Conservation (phyloP, 2,113 vertebrate species). For the Lethenteron reissneri region DNA sequence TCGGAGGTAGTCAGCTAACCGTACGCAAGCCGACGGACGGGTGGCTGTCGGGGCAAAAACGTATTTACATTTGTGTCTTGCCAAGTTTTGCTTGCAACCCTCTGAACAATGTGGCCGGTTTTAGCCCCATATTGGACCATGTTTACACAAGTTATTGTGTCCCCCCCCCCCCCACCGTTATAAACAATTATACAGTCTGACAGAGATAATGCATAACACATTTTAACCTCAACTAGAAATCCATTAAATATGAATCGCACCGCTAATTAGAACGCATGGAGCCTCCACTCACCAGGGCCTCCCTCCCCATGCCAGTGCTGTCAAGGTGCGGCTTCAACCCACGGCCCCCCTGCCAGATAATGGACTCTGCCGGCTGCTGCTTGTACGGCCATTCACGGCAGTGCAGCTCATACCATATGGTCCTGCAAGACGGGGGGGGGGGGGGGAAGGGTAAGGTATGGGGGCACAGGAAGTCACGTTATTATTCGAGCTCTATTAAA, state of each 20-base stretch:
- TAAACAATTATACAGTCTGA: too few species aligned
- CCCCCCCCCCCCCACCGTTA: too few species aligned
- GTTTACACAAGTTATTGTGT: too few species aligned
- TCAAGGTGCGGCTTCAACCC: constrained; percentile 90
- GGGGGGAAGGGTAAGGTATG: not conserved
- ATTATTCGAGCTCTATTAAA: not conserved
- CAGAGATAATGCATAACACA: too few species aligned
- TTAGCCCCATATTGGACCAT: too few species aligned
- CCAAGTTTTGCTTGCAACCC: too few species aligned
- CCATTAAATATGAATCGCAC: not conserved
- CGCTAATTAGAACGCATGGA: not conserved
- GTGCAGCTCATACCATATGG: constrained; percentile 91
- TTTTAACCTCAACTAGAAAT: too few species aligned
- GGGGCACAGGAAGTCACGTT: not conserved
- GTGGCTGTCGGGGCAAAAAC: too few species aligned
- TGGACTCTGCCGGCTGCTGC: constrained; percentile 80
- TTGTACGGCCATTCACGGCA: constrained; percentile 97
- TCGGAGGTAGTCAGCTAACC: too few species aligned
- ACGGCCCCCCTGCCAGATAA: constrained; percentile 87
- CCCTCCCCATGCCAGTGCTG: constrained; percentile 88
- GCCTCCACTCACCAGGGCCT: constrained; percentile 56
- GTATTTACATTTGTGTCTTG: too few species aligned
- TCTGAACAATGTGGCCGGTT: too few species aligned
- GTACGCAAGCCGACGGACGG: too few species aligned
- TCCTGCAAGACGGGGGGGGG: constrained; percentile 28